A percentile compares a stretch with the other conserved stretches of the same genome.
These are phyloP conservation scores for Chironex yamaguchii DNA, from an alignment of 30 jellyfish, hydroid and myxozoan genomes.

Conservation along the genomic window DNA sequence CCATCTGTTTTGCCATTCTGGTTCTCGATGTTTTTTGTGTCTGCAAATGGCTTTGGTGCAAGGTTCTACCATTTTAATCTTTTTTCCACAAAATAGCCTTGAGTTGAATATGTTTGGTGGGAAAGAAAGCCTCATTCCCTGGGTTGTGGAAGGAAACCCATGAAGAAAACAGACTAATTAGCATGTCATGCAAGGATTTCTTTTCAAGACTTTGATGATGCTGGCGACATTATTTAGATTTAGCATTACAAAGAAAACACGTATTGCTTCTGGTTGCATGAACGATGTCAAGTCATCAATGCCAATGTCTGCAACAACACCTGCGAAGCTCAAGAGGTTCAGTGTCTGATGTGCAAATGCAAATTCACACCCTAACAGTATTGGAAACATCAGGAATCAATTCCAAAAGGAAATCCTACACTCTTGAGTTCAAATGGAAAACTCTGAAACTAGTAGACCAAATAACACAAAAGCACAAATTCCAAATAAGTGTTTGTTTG, in stretches of 20 bases:
- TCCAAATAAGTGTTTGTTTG: conserved; percentile 32
- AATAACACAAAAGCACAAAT: conserved; percentile 11
- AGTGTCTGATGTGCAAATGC: too few relatives aligned
- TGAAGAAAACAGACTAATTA: background rate
- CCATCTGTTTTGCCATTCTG: conserved; percentile 35
- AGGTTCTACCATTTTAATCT: conserved; percentile 12
- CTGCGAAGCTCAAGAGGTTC: too few relatives aligned
- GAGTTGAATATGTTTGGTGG: background rate
- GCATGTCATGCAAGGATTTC: background rate
- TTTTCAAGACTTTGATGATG: background rate
- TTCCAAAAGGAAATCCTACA: conserved; percentile 38
- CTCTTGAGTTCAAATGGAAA: conserved; percentile 40
- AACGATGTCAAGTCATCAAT: too few relatives aligned
- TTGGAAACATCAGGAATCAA: too few relatives aligned
- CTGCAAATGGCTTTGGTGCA: too few relatives aligned
- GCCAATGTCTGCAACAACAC: too few relatives aligned
- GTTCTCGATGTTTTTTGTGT: background rate
- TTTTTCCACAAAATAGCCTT: too few relatives aligned
- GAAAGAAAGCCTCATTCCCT: background rate
- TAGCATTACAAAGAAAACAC: too few relatives aligned
- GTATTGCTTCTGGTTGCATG: too few relatives aligned
- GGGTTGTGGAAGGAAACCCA: background rate
- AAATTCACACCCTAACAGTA: too few relatives aligned
- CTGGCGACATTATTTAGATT: background rate
- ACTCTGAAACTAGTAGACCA: conserved; percentile 36